Evolutionary conservation across 2,113 vertebrate genomes (phyloP), one percentile per base, ranked within the genome.

Genomic region (Damaliscus lunatus): DNA sequence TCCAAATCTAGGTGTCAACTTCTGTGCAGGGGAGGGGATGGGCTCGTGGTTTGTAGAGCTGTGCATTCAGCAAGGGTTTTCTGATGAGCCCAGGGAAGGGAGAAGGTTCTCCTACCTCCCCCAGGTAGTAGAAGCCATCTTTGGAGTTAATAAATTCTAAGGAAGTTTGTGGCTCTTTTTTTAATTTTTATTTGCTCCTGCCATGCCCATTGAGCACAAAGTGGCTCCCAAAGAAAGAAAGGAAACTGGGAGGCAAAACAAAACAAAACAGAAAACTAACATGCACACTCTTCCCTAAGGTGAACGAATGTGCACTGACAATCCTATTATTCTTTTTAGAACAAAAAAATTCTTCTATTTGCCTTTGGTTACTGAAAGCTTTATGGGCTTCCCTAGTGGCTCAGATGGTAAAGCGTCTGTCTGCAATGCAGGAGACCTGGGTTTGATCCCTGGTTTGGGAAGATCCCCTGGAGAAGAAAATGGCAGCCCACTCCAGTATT

Each of bases 101-200:
- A 74, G 48, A 64, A 71, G 50, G 46, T n/a, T 48, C 12, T 2
- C 52, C 92, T 90, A n/a, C 62, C 53, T 97, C 57, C 43, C 16
- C 57, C 50, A 60, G 43, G 52, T 6, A 93, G 19, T 40, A 36
- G 43, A 48, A 94, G 53, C 31, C 80, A 40, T 6, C 60, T 89
- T 60, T 87, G 67, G 52, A 96, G 36, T 62, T 90, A 95, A 93
- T 74, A 90, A 98, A 95, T 81, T 43, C 82, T 77, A 67, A 59
- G n/a, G 64, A 77, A 88, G 50, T 43, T 80, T 80, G 90, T 14
- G 7, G 50, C 19, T 21, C 19, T 23, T 71, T 84, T 71, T 82
- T 64, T 43, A 57, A 78, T 50, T 95, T 88, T 82, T 4, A 1
- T 93, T 94, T 96, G 43, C 7, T 96, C 82, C 83, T 21, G 0